Conservation (phyloP, 1,140 invertebrate genomes). For the Scaptomyza montana region DNA sequence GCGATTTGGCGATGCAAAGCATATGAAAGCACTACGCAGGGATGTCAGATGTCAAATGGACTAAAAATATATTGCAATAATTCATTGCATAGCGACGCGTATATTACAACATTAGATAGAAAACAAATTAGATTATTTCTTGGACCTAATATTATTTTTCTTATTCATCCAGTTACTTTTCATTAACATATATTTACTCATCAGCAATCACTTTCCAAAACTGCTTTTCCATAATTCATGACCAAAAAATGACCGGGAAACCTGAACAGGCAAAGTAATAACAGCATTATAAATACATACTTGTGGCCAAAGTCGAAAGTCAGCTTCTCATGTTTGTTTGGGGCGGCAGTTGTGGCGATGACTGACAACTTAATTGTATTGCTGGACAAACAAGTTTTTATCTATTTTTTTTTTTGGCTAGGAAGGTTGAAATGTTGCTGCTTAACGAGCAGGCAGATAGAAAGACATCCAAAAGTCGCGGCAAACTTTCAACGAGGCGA, state of each 20-base stretch:
- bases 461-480: constrained; percentile 53
- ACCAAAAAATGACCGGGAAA: not conserved
- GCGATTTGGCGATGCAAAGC: too few species aligned
- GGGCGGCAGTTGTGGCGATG: constrained; percentile 24
- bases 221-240: constrained; percentile 9
- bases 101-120: too few species aligned
- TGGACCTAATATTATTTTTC: too few species aligned
- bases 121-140: too few species aligned
- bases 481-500: constrained; percentile 55
- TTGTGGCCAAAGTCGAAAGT: constrained; percentile 47
- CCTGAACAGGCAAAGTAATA: not conserved
- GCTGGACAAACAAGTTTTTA: constrained; percentile 60
- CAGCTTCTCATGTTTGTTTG: constrained; percentile 39
- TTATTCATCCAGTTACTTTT: not conserved
- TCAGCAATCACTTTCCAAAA: not conserved
- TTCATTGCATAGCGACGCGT: too few species aligned
- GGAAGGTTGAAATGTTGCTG: not conserved
- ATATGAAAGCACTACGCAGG: too few species aligned
- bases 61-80: too few species aligned
- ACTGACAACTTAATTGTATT: constrained; percentile 78
- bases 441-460: constrained; percentile 47
- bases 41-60: too few species aligned
- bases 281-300: constrained; percentile 17
- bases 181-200: constrained; percentile 1
- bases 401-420: constrained; percentile 15